phyloP scores from a whole-genome alignment of 2,113 vertebrate genomes.

The Agelaius phoeniceus region DNA sequence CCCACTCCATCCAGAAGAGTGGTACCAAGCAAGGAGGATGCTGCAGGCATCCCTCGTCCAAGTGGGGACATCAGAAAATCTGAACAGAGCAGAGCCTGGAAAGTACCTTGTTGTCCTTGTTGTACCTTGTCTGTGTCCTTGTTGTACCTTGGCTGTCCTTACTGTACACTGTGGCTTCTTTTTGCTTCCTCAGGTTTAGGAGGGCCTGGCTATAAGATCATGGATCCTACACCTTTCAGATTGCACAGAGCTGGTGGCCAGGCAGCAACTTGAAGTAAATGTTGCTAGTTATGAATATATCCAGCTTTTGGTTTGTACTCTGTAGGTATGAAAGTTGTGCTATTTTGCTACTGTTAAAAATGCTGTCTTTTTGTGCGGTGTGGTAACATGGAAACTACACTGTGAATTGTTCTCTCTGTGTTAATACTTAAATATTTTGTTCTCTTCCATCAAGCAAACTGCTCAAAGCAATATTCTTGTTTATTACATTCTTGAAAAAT shows the following conservation, averaged over 20 bases:
- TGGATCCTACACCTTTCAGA: not conserved
- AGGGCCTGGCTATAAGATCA: not conserved
- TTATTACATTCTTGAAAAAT: not conserved
- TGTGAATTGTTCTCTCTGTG: not conserved
- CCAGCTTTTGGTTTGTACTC: not conserved
- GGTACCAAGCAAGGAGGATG: not conserved
- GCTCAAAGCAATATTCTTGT: not conserved
- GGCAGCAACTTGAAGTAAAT: not conserved
- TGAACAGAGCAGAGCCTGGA: not conserved
- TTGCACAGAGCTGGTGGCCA: not conserved
- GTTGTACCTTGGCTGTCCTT: not conserved
- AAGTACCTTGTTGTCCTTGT: not conserved
- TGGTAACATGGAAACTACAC: not conserved
- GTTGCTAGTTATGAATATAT: not conserved
- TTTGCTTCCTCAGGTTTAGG: not conserved
- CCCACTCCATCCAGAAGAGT: not conserved
- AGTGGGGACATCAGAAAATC: rapidly evolving
- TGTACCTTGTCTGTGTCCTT: too few species aligned
- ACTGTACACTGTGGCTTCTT: not conserved
- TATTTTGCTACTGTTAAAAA: not conserved
- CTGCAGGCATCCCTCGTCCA: not conserved
- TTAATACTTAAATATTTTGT: not conserved
- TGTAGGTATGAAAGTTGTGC: not conserved
- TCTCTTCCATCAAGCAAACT: not conserved
- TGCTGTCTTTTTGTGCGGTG: not conserved